Evolutionary conservation across 2,888 invertebrate species (phyloP), one percentile per base, ranked within the genome.

Genomic region (Nomada hirtipes): DNA sequence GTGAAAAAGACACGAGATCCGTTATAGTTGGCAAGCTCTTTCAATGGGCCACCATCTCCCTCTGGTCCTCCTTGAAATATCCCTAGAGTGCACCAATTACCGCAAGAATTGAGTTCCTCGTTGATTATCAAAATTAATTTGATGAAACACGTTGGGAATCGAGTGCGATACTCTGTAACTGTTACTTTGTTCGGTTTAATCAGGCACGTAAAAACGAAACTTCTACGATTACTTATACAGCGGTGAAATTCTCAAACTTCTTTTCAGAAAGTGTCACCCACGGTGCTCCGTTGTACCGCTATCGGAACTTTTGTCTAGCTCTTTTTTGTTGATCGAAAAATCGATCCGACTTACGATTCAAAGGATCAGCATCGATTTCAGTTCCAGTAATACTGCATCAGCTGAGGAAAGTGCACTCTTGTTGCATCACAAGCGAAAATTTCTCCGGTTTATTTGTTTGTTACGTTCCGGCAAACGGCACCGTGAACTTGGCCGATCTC

Each of bases 1-100:
- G 36, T 36, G 36, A 64, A 70, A 42, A 53, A 71, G 60, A 59
- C 20, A 20, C 29, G 70, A 82, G 76, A 55, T 71, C 76, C 67
- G 74, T 71, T 76, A 71, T 55, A 80, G 65, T 55, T 60, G 57
- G 26, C 65, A 65, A 82, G 61, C 64, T 76, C 52, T 70, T 61
- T 67, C 70, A 70, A 79, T 74, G 64, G 64, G 59, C 79, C 53
- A 73, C 74, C 64, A 53, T 47, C 79, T 78, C 78, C 64, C 53
- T 70, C 23, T 42, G 47, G 50, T 55, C 53, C 23, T 50, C 61
- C 23, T 59, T 70, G 11, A 26, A 76, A 71, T 76, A 81, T 80
- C 55, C 60, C 73, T 52, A 70, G 67, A 76, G 42, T 20, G 55
- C 59, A 60, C 23, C 15, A 55, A 57, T 71, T 47, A 55, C 26